Percentiles rank a stretch among this genome's conserved stretches.
Conservation (phyloP, 2,888 invertebrate genomes). For the Eristalis arbustorum region DNA sequence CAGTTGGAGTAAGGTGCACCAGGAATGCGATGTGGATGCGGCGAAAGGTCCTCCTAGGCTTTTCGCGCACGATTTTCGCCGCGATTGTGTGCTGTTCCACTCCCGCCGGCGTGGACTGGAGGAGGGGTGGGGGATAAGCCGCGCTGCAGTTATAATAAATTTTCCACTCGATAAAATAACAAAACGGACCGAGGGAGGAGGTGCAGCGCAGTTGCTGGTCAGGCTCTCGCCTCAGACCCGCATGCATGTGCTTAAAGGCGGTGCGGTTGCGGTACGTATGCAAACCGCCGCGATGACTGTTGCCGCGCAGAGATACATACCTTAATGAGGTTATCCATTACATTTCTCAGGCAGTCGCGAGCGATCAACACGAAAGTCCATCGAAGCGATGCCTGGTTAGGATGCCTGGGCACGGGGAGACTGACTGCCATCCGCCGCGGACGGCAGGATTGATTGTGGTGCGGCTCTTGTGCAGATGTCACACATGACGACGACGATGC, state of each 20-base stretch:
- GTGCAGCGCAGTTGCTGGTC: background rate
- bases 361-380: slow-evolving; percentile 25
- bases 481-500: slow-evolving; percentile 26
- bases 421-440: background rate
- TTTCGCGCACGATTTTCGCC: slow-evolving; percentile 55
- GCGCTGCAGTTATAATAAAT: slow-evolving; percentile 65
- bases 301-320: slow-evolving; percentile 40
- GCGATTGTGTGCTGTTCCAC: background rate
- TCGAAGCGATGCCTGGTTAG: slow-evolving; percentile 2
- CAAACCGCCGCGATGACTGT: slow-evolving; percentile 36
- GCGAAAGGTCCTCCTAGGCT: slow-evolving; percentile 66
- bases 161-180: slow-evolving; percentile 66
- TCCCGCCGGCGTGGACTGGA: background rate
- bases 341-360: slow-evolving; percentile 34
- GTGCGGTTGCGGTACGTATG: slow-evolving; percentile 50
- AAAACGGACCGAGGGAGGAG: slow-evolving; percentile 14
- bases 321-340: slow-evolving; percentile 57
- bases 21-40: slow-evolving; percentile 36
- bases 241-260: slow-evolving; percentile 46
- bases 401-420: slow-evolving; percentile 10
- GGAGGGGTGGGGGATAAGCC: slow-evolving; percentile 2
- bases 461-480: slow-evolving; percentile 42
- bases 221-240: slow-evolving; percentile 29
- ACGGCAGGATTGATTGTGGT: slow-evolving; percentile 42
- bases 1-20: slow-evolving; percentile 65